Conservation (phyloP, 2,113 vertebrate species). For the Gadus macrocephalus region DNA sequence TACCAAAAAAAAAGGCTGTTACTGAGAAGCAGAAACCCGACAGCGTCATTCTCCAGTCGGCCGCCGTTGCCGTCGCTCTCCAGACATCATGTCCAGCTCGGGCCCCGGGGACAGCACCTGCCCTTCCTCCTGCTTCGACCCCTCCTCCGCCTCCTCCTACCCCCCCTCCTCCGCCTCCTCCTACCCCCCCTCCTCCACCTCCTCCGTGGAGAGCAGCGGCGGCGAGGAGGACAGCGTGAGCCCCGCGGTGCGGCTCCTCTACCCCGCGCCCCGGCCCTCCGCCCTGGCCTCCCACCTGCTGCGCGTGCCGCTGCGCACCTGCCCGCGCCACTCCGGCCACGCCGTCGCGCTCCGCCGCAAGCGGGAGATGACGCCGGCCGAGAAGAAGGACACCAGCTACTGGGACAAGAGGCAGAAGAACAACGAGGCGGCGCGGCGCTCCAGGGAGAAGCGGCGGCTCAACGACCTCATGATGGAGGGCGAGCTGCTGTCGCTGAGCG, state of each 20-base stretch:
- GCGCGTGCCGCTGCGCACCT: slow-evolving; percentile 18
- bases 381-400: slow-evolving; percentile 67
- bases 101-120: background rate
- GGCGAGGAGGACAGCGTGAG: background rate
- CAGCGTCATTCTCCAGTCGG: background rate
- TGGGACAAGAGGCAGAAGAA: slow-evolving; percentile 73
- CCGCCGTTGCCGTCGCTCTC: background rate
- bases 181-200: background rate
- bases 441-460: slow-evolving; percentile 63
- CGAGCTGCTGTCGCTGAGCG: slow-evolving; percentile 62
- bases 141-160: slow-evolving; percentile 8
- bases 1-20: no score
- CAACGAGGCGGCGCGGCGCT: slow-evolving; percentile 71
- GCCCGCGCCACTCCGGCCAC: background rate
- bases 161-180: no score
- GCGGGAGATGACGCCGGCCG: slow-evolving; percentile 56
- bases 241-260: background rate
- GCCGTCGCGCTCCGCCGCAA: slow-evolving; percentile 47
- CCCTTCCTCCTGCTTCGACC: background rate
- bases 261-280: slow-evolving; percentile 1
- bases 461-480: slow-evolving; percentile 65
- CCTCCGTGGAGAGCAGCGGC: slow-evolving; percentile 26
- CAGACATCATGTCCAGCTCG: background rate
- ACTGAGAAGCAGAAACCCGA: no score
- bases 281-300: slow-evolving; percentile 25